Conservation (phyloP, 1,140 invertebrate species). For the Myzus persicae region DNA sequence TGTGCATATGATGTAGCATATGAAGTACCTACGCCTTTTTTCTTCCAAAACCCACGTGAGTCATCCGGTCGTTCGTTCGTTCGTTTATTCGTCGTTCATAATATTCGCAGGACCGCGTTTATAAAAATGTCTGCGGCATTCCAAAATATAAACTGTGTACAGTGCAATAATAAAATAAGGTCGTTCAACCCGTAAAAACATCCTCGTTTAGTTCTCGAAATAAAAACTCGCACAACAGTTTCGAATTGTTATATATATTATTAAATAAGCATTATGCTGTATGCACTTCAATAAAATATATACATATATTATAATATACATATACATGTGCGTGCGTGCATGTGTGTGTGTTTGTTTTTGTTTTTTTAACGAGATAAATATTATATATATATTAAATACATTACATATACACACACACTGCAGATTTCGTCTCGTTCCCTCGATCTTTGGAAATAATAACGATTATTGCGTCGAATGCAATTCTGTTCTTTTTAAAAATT, state of each 20-base stretch:
- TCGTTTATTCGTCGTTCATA: no score
- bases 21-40: neutral
- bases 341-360: neutral
- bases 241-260: neutral
- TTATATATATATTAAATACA: neutral
- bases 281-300: neutral
- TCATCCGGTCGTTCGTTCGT: neutral
- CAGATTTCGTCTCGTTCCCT: neutral
- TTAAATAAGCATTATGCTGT: no score
- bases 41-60: neutral
- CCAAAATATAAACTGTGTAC: neutral
- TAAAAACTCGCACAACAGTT: neutral
- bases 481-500: neutral
- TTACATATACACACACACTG: neutral
- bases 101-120: neutral
- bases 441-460: neutral
- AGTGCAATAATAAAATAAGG: conserved; percentile 14
- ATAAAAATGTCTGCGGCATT: conserved; percentile 5
- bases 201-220: neutral
- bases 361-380: conserved; percentile 2
- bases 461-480: neutral
- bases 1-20: neutral
- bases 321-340: no score
- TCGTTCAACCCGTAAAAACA: conserved; percentile 11
- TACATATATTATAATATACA: neutral